A percentile compares a stretch with the other conserved stretches of the same genome.
Conservation (phyloP, 2,888 invertebrate genomes). For the Pteria penguin region DNA sequence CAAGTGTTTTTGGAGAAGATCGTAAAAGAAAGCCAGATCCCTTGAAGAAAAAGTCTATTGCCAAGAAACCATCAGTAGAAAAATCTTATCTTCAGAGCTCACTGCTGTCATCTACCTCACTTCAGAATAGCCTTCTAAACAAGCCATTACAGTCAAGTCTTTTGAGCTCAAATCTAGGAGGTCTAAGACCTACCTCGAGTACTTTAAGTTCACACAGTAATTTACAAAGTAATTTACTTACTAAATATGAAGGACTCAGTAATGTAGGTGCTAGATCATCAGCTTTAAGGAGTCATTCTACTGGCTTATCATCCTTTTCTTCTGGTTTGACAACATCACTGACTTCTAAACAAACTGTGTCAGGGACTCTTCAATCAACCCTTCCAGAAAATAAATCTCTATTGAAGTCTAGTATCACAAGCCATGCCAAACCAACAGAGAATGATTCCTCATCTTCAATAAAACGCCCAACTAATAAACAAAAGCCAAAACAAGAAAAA, state of each 20-base stretch:
- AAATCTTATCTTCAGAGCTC: slow-evolving; percentile 2
- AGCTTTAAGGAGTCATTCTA: background rate
- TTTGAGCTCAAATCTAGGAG: background rate
- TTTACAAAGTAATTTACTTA: background rate
- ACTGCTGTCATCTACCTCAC: background rate
- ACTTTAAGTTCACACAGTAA: background rate
- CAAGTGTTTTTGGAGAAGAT: too few relatives aligned
- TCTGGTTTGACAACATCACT: background rate
- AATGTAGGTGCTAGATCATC: too few relatives aligned
- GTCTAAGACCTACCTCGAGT: background rate
- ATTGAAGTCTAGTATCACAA: too few relatives aligned
- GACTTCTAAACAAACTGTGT: too few relatives aligned
- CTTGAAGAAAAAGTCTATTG: background rate
- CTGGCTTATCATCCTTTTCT: background rate
- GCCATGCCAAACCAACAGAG: too few relatives aligned
- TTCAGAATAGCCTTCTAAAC: background rate
- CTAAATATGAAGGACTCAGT: background rate
- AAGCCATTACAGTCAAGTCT: background rate
- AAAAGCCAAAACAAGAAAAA: background rate
- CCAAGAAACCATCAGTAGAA: slow-evolving; percentile 13
- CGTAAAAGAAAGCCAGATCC: slow-evolving; percentile 7
- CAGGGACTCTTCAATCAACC: too few relatives aligned
- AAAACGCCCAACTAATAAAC: background rate
- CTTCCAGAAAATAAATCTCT: too few relatives aligned
- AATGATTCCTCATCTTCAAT: background rate